Base-by-base conservation (phyloP, 2,888 invertebrate species). In the Artemia sinica region DNA sequence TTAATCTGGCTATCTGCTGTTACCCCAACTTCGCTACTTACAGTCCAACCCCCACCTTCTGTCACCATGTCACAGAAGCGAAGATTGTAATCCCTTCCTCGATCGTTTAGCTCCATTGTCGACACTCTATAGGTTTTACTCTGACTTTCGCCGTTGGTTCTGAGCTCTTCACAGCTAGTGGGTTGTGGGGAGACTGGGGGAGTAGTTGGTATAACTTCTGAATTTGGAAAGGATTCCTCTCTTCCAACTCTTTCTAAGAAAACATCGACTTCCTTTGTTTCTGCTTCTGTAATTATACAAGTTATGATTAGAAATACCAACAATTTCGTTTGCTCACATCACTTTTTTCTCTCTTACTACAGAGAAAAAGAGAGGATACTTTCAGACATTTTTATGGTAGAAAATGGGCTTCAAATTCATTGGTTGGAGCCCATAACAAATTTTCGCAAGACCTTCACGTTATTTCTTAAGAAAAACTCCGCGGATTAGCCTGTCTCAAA, bases 41-140 rank as follows among this genome's bases (percentile, higher is more conserved):
- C 83, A 67, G 85, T 85, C 87, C 87, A 87, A n/a, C 85, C 86
- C 1, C 83, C 84, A 0, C 74, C 74, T 14, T 80, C 79, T 0
- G 82, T 81, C 65, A 80, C 81, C 72, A 84, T 81, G 71, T 86
- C 85, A 72, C 85, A 85, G 67, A 72, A 75, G 66, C 73, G 50
- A 13, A 50, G 63, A 51, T 71, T 68, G 65, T 68, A 71, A 63
- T 71, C 71, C 12, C 69, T 49, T 3, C 69, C 71, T 28, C 67
- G 69, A 58, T 72, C 69, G 9, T 71, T 71, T n/a, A 71, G 71
- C 14, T 72, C 69, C 14, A 73, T 71, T 12, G 68, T 68, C 49
- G 70, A 63, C n/a, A 74, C 72, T 7, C 72, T 71, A 67, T 75
- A 75, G 63, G 74, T 71, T 11, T 73, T 73, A 67, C 73, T 72